Evolutionary conservation across 2,888 invertebrate genomes (phyloP).

Genomic region (Galerucella calmariensis): DNA sequence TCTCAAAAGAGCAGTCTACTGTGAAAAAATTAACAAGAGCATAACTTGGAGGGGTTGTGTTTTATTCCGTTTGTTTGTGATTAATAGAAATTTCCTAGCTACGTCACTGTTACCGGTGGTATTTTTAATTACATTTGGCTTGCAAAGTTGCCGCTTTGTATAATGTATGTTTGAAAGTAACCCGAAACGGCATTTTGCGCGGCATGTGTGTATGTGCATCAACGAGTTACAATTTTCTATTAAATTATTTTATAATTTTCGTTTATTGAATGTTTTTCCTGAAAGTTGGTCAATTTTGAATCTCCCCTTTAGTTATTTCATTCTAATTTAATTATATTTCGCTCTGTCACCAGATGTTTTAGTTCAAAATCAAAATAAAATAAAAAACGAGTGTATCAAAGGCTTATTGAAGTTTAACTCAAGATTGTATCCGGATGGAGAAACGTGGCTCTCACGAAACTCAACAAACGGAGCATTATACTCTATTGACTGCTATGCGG

Average conservation of each 20-base stretch:
- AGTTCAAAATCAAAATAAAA: not conserved
- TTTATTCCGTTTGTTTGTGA: too few species aligned
- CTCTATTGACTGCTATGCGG: conserved; percentile 8
- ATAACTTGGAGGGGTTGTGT: too few species aligned
- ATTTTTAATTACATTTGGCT: conserved; percentile 34
- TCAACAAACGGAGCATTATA: conserved; percentile 7
- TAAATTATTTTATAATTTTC: conserved; percentile 30
- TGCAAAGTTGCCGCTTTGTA: conserved; percentile 27
- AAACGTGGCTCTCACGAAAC: not conserved
- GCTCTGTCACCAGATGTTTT: too few species aligned
- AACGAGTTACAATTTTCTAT: conserved; percentile 27
- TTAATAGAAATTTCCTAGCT: not conserved
- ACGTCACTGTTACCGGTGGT: conserved; percentile 19
- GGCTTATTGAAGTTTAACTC: conserved; percentile 4
- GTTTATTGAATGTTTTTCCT: conserved; percentile 17
- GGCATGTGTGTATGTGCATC: conserved; percentile 20
- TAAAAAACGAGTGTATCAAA: not conserved
- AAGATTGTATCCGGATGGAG: conserved; percentile 3
- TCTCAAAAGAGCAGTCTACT: too few species aligned
- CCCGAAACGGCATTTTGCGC: conserved; percentile 21
- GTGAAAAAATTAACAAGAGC: too few species aligned
- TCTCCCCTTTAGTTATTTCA: not conserved
- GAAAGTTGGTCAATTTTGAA: not conserved
- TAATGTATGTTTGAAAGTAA: conserved; percentile 31
- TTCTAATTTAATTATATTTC: not conserved